Conservation (phyloP, 2,888 invertebrate species). For the Cantharis flavilabris region DNA sequence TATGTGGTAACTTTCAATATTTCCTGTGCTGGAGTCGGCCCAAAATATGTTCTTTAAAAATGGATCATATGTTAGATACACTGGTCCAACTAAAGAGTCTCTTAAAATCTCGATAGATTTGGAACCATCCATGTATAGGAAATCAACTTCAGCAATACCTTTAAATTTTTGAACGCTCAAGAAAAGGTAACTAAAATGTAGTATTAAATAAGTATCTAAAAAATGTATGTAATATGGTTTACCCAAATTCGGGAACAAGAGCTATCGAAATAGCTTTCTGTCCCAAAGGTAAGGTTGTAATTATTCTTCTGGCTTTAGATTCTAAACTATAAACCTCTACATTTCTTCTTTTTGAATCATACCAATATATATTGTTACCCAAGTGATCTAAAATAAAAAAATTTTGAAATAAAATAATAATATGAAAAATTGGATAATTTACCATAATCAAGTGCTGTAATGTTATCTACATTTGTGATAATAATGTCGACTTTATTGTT, state of each 20-base stretch:
- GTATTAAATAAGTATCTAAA: slow-evolving; percentile 14
- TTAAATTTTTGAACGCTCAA: background rate
- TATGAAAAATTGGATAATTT: slow-evolving; percentile 30
- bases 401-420: background rate
- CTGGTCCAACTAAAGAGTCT: background rate
- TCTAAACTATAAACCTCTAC: slow-evolving; percentile 69
- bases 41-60: background rate
- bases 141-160: background rate
- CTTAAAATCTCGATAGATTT: background rate
- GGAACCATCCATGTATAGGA: background rate
- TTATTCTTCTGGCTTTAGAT: slow-evolving; percentile 62
- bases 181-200: background rate
- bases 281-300: slow-evolving; percentile 62
- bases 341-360: slow-evolving; percentile 65
- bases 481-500: slow-evolving; percentile 28
- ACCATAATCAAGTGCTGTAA: slow-evolving; percentile 66
- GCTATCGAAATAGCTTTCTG: slow-evolving; percentile 73
- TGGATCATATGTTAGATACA: background rate
- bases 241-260: slow-evolving; percentile 70
- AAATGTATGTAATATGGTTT: background rate
- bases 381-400: slow-evolving; percentile 62
- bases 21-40: background rate
- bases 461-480: slow-evolving; percentile 11
- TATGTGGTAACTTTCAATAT: background rate
- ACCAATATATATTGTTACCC: slow-evolving; percentile 75